These are phyloP conservation scores for Artibeus jamaicensis DNA, from an alignment of 2,797 vertebrate genomes.

Conservation along the genomic window DNA sequence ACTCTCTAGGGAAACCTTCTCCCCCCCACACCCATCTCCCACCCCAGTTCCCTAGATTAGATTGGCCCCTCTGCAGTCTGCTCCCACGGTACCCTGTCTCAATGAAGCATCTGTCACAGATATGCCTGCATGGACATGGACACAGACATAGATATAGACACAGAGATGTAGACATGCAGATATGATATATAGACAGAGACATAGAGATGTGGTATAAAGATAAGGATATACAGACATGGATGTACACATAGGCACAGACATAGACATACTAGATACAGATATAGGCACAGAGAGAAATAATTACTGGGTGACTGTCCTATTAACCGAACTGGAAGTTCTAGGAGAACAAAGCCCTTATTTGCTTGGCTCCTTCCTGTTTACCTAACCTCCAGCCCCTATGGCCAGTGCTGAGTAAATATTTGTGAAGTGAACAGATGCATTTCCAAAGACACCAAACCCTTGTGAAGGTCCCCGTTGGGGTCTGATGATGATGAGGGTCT, in stretches of 20 bases:
- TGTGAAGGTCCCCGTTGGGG: neutral
- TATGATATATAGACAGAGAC: neutral
- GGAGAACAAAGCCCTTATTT: neutral
- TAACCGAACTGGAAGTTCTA: neutral
- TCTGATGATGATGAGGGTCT: neutral
- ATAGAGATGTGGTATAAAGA: rapidly evolving
- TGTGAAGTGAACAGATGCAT: neutral
- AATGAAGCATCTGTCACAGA: neutral
- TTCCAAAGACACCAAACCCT: neutral
- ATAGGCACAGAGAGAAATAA: neutral
- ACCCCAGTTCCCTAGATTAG: neutral
- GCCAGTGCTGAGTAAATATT: neutral
- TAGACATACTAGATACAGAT: rapidly evolving
- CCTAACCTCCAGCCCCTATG: neutral
- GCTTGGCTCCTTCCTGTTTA: neutral
- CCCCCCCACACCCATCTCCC: rapidly evolving
- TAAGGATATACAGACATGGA: neutral
- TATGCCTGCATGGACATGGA: neutral
- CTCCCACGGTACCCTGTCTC: neutral
- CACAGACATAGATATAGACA: neutral
- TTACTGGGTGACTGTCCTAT: too few species aligned
- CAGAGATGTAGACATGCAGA: too few species aligned
- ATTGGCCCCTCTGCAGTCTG: neutral
- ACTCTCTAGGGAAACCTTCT: neutral
- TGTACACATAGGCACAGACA: neutral